Evolutionary conservation across 2,797 vertebrate species (phyloP).

Genomic region (Onychomys leucogaster): DNA sequence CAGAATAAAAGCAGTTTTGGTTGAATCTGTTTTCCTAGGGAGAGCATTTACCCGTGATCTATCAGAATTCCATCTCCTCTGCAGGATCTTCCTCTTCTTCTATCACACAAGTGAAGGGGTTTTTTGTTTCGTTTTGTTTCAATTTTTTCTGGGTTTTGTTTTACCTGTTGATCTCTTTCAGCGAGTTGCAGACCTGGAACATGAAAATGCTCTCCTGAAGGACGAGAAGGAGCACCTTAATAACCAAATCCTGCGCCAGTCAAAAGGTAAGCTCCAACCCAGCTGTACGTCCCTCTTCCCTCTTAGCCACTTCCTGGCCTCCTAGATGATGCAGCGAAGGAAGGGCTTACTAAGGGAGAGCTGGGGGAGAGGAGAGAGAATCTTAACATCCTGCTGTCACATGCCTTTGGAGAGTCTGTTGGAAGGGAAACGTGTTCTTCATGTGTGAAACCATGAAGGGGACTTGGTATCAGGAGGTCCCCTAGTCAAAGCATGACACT

Average conservation of each 20-base stretch:
- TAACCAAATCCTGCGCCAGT: conserved; percentile 88
- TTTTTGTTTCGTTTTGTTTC: neutral
- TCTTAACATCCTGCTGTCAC: neutral
- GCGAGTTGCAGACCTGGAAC: conserved; percentile 94
- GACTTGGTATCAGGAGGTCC: neutral
- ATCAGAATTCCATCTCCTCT: conserved; percentile 52
- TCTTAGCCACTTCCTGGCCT: neutral
- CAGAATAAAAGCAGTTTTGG: neutral
- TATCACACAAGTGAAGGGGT: neutral
- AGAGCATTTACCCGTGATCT: conserved; percentile 18
- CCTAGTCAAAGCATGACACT: neutral
- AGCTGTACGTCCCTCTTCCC: neutral
- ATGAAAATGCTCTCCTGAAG: conserved; percentile 93
- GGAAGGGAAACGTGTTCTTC: fast-evolving
- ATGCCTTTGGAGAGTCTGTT: neutral
- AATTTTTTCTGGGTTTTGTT: neutral
- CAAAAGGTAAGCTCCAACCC: conserved; percentile 88
- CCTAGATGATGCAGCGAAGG: too few relatives aligned
- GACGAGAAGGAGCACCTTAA: conserved; percentile 95
- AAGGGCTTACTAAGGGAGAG: neutral
- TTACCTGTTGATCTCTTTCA: conserved; percentile 76
- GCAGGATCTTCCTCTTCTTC: conserved; percentile 43
- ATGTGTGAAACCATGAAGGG: fast-evolving
- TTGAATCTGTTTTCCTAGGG: neutral
- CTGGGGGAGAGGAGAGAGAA: neutral